Evolutionary conservation across 2,113 vertebrate genomes (phyloP), one percentile per base, ranked within the genome.

Genomic region (Semicossyphus pulcher): DNA sequence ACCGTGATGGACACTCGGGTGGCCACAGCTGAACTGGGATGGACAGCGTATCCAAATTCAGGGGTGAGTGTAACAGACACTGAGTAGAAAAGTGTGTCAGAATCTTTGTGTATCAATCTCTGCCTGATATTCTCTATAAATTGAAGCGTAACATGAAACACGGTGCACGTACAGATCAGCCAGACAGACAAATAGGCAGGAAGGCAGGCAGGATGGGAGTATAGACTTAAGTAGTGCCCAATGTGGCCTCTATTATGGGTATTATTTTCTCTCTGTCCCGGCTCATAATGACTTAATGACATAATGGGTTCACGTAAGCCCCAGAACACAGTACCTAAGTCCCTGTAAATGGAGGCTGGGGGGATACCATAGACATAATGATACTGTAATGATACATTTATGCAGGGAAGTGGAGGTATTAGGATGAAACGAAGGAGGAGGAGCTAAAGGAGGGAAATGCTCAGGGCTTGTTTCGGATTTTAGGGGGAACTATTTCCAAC

Each of bases 1-100:
- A 99, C 97, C 0, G 79, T 99, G 91, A 96, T 99, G 98, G 98
- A 99, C 92, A 99, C 98, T 3, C 95, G 98, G 84, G 97, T 96
- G 8, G 98, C 98, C 21, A 99, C 98, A 3, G 98, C 98, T 75
- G 98, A 99, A 91, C 94, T 99, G 82, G 98, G 98, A 70, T 99
- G 98, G 98, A 99, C 97, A 0, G 97, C 98, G 31, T 97, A 97
- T 92, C 98, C 98, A 18, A 93, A 97, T 20, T 97, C 97, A 4
- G 98, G 98, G 95, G 98, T 99, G 89, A 98, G 98, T 94, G 16
- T n/a, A 44, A 44, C 41, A 44, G 4, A 0, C 1, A 57, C 23
- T n/a, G 37, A 56, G 4, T 2, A 42, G 51, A 42, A 51, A 42
- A 75, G 36, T 0, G 34, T 32, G 60, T 58, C 21, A 36, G 2